Base-by-base conservation (phyloP, 2,888 invertebrate species). In the Osedax frankpressi region DNA sequence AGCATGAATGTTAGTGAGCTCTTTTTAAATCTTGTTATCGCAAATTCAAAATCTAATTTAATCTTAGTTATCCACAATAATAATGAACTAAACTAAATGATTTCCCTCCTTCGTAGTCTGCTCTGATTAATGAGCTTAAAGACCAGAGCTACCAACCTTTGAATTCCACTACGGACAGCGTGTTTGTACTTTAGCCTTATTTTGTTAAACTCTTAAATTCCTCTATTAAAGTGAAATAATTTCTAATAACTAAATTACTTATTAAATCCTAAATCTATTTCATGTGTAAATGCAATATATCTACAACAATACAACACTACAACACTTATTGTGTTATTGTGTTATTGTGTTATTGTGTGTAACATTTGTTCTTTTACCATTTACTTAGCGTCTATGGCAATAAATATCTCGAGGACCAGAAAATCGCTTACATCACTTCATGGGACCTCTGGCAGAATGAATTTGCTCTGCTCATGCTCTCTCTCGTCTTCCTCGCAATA, bases 401-500 rank as follows among this genome's bases (percentile, higher is more conserved):
- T 73, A 75, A 73, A 11, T 83, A 82, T 75, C 76, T 83, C 44
- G 74, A 67, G 3, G 28, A 44, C 2, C 82, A 83, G 74, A 79
- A 79, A 27, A 81, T 84, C 28, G 74, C 75, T 0, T 81, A 78
- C 75, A 75, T 74, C 0, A 79, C 79, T 0, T 68, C 75, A 26
- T 83, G 82, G 81, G 82, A 83, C 75, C 77, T 83, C 27, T 84
- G 82, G 82, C 72, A 76, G 30, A 82, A 82, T 73, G 78, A 79
- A 30, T 74, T 82, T 6, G 82, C 82, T 2, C 76, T 84, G 30
- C 73, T 75, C 1, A 67, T 75, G 28, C 80, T 83, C 26, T 74
- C 79, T 1, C 62, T 78, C 11, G 76, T 76, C 27, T 80, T 81
- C 71, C 77, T 83, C 24, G 30, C 77, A 30, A 73, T 83, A 2